These are phyloP conservation scores for Puffinus mauretanicus DNA, from an alignment of 2,113 vertebrate species.

Conservation along the genomic window DNA sequence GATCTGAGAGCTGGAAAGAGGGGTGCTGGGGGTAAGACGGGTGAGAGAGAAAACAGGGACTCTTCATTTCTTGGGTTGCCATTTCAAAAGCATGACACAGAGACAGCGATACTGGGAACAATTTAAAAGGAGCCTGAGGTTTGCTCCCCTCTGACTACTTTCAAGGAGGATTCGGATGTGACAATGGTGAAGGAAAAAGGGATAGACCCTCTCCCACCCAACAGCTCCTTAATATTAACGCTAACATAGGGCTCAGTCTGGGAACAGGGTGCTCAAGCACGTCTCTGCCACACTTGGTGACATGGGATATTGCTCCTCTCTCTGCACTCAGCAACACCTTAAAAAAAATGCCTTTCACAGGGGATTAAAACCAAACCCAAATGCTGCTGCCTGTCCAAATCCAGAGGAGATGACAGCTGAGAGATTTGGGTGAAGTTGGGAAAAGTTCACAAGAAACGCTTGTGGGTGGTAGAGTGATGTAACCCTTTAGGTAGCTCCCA, in stretches of 20 bases:
- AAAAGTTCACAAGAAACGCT: not conserved
- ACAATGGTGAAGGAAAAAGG: not conserved
- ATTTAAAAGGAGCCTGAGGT: not conserved
- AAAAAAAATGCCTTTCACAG: not conserved
- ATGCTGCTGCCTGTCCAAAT: not conserved
- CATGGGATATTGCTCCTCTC: not conserved
- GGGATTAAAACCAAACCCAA: slow-evolving; percentile 15
- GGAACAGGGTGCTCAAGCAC: not conserved
- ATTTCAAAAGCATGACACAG: fast-evolving
- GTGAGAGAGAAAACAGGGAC: not conserved
- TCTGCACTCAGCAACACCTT: not conserved
- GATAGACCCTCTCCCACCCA: not conserved
- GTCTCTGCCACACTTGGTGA: fast-evolving
- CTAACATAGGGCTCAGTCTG: not conserved
- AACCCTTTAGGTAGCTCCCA: slow-evolving; percentile 33
- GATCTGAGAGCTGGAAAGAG: not conserved
- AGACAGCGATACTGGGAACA: not conserved
- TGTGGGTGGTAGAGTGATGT: slow-evolving; percentile 44
- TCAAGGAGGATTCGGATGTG: not conserved
- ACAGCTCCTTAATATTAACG: not conserved
- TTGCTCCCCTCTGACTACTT: not conserved
- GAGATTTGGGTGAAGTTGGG: not conserved
- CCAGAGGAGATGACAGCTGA: slow-evolving; percentile 21
- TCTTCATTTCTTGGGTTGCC: not conserved
- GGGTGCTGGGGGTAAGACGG: not conserved